A percentile compares a stretch with the other conserved stretches of the same genome.
Conservation (phyloP, 2,888 invertebrate species). For the Callyntrura sp. region DNA sequence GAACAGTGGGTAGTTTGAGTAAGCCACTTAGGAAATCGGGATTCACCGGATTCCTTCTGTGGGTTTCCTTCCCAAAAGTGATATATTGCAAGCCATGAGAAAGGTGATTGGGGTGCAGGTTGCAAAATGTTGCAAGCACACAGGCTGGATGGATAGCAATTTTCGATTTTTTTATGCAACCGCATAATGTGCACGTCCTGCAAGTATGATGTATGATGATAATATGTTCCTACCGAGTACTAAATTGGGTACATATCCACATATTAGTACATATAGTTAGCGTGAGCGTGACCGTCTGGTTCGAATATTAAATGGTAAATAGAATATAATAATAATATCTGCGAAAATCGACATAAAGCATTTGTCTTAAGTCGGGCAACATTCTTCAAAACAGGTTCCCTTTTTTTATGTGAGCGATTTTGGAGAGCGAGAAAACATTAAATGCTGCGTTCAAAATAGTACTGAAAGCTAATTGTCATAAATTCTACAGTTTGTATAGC, state of each 20-base stretch:
- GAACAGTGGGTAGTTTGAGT: neutral
- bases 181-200: neutral
- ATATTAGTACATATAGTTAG: neutral
- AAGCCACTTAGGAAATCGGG: neutral
- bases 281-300: neutral
- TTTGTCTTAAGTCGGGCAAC: too few species aligned
- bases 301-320: neutral
- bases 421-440: too few species aligned
- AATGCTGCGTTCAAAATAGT: too few species aligned
- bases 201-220: neutral
- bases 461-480: too few species aligned
- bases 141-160: neutral
- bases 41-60: neutral
- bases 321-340: neutral
- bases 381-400: too few species aligned
- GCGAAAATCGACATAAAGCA: neutral
- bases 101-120: slow-evolving; percentile 16
- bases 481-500: too few species aligned
- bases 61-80: slow-evolving; percentile 18
- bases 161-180: neutral
- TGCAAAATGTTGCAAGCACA: neutral
- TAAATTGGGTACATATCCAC: too few species aligned
- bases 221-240: too few species aligned
- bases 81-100: slow-evolving; percentile 21
- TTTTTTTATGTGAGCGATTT: too few species aligned